phyloP scores from a whole-genome alignment of 2,888 invertebrate species.

The Pachydiplax longipennis region DNA sequence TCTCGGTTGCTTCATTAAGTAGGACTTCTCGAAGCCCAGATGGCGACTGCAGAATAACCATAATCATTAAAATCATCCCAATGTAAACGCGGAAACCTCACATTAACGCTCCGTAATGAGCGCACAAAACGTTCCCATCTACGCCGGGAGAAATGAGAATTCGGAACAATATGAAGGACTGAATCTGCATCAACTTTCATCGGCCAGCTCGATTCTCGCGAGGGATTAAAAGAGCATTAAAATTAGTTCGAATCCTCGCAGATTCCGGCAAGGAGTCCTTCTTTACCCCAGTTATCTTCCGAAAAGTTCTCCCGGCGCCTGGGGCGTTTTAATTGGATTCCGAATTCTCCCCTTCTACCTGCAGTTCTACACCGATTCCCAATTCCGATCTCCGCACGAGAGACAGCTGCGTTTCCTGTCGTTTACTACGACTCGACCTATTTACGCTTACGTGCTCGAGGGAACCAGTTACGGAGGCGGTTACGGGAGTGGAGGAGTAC shows the following conservation, averaged over 20 bases:
- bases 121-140: no score
- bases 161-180: no score
- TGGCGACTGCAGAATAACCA: no score
- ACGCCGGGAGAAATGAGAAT: no score
- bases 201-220: no score
- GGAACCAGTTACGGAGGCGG: slow-evolving; percentile 31
- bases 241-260: not conserved
- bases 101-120: no score
- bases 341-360: slow-evolving; percentile 42
- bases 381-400: slow-evolving; percentile 66
- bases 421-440: slow-evolving; percentile 55
- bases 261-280: not conserved
- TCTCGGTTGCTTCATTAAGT: no score
- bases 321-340: not conserved
- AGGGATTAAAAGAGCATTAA: not conserved
- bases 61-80: no score
- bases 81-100: no score
- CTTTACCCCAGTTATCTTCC: not conserved
- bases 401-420: slow-evolving; percentile 63
- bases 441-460: slow-evolving; percentile 63
- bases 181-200: no score
- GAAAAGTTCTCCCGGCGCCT: not conserved
- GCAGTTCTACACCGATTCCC: slow-evolving; percentile 66
- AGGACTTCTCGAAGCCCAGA: no score
- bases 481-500: not conserved